Percentiles rank a stretch among this genome's conserved stretches.
These are phyloP conservation scores for Drosophila emarginata DNA, from an alignment of 2,888 invertebrate species.

Conservation along the genomic window DNA sequence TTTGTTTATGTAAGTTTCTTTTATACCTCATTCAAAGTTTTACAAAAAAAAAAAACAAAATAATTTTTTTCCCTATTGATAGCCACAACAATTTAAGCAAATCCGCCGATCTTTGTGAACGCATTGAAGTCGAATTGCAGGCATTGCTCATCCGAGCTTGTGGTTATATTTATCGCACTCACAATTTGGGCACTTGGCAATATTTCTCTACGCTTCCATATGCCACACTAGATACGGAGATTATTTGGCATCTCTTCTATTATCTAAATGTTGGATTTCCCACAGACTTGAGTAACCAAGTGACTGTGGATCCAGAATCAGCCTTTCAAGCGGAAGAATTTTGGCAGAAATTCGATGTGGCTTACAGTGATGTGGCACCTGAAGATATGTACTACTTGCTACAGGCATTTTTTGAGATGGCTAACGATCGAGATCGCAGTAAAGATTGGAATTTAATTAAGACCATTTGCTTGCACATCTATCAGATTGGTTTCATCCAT, in stretches of 20 bases:
- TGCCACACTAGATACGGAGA: conserved; percentile 84
- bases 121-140: conserved; percentile 89
- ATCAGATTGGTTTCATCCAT: conserved; percentile 90
- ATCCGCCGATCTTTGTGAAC: conserved; percentile 83
- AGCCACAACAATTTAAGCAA: conserved; percentile 80
- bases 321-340: conserved; percentile 83
- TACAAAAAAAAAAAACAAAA: no score
- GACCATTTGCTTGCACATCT: conserved; percentile 87
- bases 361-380: conserved; percentile 85
- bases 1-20: conserved; percentile 72
- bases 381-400: conserved; percentile 90
- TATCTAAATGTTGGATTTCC: conserved; percentile 85
- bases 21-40: no score
- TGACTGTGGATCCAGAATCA: conserved; percentile 82
- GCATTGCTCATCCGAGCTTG: conserved; percentile 88
- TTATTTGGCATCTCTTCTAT: conserved; percentile 87
- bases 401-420: conserved; percentile 92
- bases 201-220: conserved; percentile 91
- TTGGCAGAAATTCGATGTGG: conserved; percentile 86
- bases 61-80: neutral
- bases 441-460: conserved; percentile 87
- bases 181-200: conserved; percentile 90
- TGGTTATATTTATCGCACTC: conserved; percentile 87
- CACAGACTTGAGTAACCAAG: conserved; percentile 67
- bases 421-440: conserved; percentile 84